Base-by-base conservation (phyloP, 2,888 invertebrate genomes). In the Cephus spinipes region DNA sequence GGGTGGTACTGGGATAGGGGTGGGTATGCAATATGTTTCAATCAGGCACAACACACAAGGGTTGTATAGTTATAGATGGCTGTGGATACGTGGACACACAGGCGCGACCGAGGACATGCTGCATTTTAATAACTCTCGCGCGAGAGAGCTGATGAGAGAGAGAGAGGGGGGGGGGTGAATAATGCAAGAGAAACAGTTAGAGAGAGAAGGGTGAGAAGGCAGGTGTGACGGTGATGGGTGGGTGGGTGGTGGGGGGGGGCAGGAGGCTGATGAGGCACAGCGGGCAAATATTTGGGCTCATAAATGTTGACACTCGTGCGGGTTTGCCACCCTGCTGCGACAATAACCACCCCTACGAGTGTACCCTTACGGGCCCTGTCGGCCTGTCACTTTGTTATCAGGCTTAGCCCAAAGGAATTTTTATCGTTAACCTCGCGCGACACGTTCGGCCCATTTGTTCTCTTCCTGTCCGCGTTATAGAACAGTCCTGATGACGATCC, bases 261-360 rank as follows among this genome's bases (percentile, higher is more conserved):
- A 71, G 74, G 74, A 35, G 77, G 71, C 71, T 71, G 74, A 77
- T 77, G 77, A 77, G 77, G 69, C 75, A 77, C 55, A 74, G 69
- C 74, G 35, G 77, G 77, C 33, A 77, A 77, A 77, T 74, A 77
- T 77, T 77, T 77, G 75, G 71, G 75, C 75, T 77, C 77, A 77
- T 77, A 77, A 77, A 77, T 77, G 77, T 77, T 77, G 74, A 77
- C 77, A 75, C 73, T 77, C 32, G 76, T 71, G 34, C 33, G 40
- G 74, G 69, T 74, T 35, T 76, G 34, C 69, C 69, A 69, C 35
- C 71, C 75, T 69, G 68, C 23, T 74, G 74, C 55, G 77, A 74
- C 77, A 77, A 77, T 77, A 74, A 23, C 77, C 68, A 23, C 33
- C 11, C 34, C 31, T 73, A 69, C 35, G 12, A 23, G n/a, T 55